phyloP scores from a whole-genome alignment of 2,797 vertebrate species.

The Hemitrygon akajei region DNA sequence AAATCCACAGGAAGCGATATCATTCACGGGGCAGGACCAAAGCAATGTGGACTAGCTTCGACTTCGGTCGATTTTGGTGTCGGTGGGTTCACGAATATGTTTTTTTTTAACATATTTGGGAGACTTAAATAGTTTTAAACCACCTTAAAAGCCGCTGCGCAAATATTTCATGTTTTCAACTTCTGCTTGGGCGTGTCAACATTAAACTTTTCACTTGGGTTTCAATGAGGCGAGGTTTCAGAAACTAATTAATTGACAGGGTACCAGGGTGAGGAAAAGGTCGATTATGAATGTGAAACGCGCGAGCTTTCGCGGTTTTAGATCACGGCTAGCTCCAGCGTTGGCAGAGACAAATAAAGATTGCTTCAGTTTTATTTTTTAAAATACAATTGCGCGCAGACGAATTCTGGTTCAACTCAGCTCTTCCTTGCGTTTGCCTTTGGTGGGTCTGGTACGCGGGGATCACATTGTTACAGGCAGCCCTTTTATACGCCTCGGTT shows the following conservation, averaged over 20 bases:
- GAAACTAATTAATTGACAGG: not conserved
- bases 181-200: not conserved
- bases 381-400: not conserved
- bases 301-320: not conserved
- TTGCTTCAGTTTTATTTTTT: not conserved
- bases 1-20: too few species aligned
- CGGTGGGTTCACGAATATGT: not conserved
- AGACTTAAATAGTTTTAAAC: not conserved
- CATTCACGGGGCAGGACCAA: not conserved
- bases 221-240: not conserved
- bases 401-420: not conserved
- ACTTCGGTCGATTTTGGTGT: not conserved
- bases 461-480: not conserved
- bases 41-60: not conserved
- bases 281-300: not conserved
- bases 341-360: not conserved
- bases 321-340: not conserved
- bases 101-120: not conserved
- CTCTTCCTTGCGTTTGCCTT: not conserved
- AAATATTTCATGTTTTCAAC: not conserved
- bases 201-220: not conserved
- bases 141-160: not conserved
- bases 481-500: not conserved
- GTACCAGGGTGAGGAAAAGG: not conserved
- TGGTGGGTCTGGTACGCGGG: not conserved